These are phyloP conservation scores for Pseudomyrmex gracilis DNA, from an alignment of 1,140 invertebrate genomes.

Conservation along the genomic window DNA sequence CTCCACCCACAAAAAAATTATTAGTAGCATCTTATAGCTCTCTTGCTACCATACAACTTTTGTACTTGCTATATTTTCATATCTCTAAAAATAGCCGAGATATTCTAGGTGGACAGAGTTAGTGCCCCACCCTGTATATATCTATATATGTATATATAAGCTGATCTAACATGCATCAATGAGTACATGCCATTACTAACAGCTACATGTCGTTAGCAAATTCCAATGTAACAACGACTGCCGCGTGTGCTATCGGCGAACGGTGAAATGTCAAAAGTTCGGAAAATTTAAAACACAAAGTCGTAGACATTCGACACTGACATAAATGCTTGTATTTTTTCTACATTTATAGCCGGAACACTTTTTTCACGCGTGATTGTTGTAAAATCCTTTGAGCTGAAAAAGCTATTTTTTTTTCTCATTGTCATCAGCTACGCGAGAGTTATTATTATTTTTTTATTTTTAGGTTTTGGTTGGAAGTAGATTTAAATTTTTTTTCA, in stretches of 20 bases:
- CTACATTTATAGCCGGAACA: neutral
- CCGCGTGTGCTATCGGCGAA: conserved; percentile 27
- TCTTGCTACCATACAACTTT: too few species aligned
- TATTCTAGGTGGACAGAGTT: too few species aligned
- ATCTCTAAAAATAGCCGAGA: too few species aligned
- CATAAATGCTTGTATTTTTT: neutral
- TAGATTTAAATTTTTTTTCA: too few species aligned
- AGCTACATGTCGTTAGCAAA: conserved; percentile 33
- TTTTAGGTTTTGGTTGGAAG: neutral
- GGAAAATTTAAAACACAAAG: conserved; percentile 38
- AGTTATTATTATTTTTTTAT: neutral
- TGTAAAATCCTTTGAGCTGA: neutral
- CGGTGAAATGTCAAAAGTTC: conserved; percentile 50
- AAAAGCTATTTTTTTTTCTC: neutral
- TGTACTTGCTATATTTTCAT: too few species aligned
- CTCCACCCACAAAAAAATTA: too few species aligned
- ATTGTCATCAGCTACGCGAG: neutral
- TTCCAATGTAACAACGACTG: conserved; percentile 52
- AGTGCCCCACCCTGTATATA: too few species aligned
- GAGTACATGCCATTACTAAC: conserved; percentile 22
- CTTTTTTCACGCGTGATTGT: neutral
- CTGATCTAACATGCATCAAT: conserved; percentile 25
- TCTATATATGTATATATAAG: neutral
- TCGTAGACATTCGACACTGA: neutral
- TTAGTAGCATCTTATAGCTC: too few species aligned